Evolutionary conservation across 2,113 vertebrate species (phyloP), one percentile per base, ranked within the genome.

Genomic region (Nycticorax nycticorax): DNA sequence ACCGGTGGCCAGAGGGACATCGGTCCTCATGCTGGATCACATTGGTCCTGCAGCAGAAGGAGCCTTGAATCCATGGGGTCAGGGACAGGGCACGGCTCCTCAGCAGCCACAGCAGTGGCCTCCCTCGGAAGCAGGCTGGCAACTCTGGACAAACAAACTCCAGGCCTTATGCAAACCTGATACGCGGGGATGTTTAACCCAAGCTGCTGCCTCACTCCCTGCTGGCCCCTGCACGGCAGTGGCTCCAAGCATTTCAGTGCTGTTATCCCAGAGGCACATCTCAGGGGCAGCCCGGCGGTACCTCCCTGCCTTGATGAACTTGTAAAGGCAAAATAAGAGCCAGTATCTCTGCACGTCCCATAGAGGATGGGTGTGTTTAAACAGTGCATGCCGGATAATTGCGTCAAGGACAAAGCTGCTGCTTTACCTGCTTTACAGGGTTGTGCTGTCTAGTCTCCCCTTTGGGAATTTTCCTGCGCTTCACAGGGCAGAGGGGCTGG

Each of bases 201-300:
- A 22, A 71, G 13, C 14, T 27, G 23, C 15, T 3, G 0, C 45
- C 60, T 52, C 4, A 7, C 24, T 45, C 33, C 18, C 15, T 17
- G n/a, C 30, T 13, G n/a, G 60, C 13, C 24, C 17, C 50, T 82
- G 28, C 35, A 8, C 17, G 14, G 23, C 26, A 41, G 17, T 8
- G 35, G 18, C 23, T 78, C 41, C 86, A 78, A 53, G n/a, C 9
- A 23, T 37, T 82, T 57, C 1, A 6, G 39, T 41, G 45, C 50
- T 85, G 5, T 57, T 82, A 27, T 27, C 37, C 62, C 12, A 1
- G 9, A 57, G 26, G 14, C 22, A 26, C 13, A 15, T 6, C 69
- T 60, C 21, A 6, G 63, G 50, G 47, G 27, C 6, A 14, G 9
- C 2, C 8, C 60, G 32, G n/a, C 0, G 1, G 32, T 50, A 39